Base-by-base conservation (phyloP, 2,888 invertebrate species). In the Chromoteleia sp. region DNA sequence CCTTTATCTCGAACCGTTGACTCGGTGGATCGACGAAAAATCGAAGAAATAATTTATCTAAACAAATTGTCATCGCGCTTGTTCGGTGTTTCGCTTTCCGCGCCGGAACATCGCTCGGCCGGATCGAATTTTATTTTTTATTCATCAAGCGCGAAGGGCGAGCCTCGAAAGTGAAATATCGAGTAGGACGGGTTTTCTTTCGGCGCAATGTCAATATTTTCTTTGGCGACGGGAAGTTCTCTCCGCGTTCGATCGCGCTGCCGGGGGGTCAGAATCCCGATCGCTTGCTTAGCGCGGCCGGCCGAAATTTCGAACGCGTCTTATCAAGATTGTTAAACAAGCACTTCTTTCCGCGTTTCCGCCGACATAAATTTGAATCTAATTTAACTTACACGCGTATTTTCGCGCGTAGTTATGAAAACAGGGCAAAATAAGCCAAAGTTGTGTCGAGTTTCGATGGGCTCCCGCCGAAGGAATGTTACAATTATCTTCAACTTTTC, bases 181-280 rank as follows among this genome's bases (percentile, higher is more conserved):
- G 50, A 21, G 43, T 50, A 39, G 59, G 74, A 41, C 43, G 59
- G 67, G 21, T 41, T 81, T 77, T 77, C 74, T 77, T 81, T 68
- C 63, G 58, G 36, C 17, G 77, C 67, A 63, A 67, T 77, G 74
- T 82, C 82, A 78, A 82, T 82, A 78, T 74, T 82, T 78, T 82
- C 74, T 56, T 74, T 77, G 41, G 56, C 48, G 48, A 15, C 61
- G 77, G 68, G 68, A 48, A 61, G 48, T 21, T 56, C 41, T 41
- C 39, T 29, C 54, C 43, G 17, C 14, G 39, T 68, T 76, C 81
- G 76, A 81, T 81, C 58, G 30, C 36, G 21, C n/a, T 6, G 4
- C 12, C 14, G 12, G 33, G 8, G 25, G 3, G 10, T 8, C 33
- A 8, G 1, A 1, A 8, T 45, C 19, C 61, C 39, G 19, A 54